phyloP scores from a whole-genome alignment of 2,113 vertebrate genomes.

The Cacatua alba region DNA sequence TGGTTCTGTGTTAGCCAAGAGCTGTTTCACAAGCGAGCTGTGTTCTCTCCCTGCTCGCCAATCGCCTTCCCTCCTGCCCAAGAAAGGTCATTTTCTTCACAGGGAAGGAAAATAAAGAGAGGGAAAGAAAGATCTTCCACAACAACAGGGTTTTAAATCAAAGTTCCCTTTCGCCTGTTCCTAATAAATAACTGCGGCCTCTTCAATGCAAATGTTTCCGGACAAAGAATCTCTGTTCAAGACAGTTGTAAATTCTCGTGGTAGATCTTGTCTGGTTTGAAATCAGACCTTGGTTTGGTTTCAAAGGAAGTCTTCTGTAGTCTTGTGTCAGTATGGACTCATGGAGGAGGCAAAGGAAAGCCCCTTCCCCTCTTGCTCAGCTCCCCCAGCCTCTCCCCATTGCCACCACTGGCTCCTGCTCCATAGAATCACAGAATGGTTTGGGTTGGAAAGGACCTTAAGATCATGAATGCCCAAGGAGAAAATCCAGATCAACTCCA shows the following conservation, averaged over 20 bases:
- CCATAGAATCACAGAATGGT: neutral
- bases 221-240: neutral
- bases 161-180: slow-evolving; percentile 6
- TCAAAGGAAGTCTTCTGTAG: neutral
- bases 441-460: neutral
- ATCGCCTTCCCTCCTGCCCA: slow-evolving; percentile 33
- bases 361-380: neutral
- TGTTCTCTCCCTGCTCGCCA: neutral
- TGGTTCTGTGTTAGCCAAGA: slow-evolving; percentile 23
- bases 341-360: neutral
- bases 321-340: neutral
- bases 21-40: neutral
- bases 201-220: slow-evolving; percentile 27
- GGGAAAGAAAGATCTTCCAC: neutral
- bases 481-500: neutral
- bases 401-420: neutral
- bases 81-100: slow-evolving; percentile 67
- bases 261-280: neutral
- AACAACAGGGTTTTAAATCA: slow-evolving; percentile 38
- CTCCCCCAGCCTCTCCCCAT: neutral
- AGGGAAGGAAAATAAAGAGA: neutral
- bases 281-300: neutral
- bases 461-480: neutral
- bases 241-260: neutral
- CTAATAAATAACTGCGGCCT: slow-evolving; percentile 49